These are phyloP conservation scores for Bubo scandiacus DNA, from an alignment of 2,113 vertebrate genomes.

Conservation along the genomic window DNA sequence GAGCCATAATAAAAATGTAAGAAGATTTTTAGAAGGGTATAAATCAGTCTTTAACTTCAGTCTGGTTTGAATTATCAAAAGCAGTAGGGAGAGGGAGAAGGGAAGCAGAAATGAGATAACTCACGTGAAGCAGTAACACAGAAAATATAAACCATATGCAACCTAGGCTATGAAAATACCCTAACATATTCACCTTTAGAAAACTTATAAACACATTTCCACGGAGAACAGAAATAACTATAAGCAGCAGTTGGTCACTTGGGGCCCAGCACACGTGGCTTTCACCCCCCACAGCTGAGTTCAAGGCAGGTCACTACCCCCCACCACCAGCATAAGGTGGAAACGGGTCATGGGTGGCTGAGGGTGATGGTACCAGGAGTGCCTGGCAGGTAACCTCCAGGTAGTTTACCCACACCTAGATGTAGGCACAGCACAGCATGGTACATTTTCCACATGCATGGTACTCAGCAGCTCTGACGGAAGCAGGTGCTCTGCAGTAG, in stretches of 20 bases:
- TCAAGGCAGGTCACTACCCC: neutral
- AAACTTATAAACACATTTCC: neutral
- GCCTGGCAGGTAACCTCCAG: neutral
- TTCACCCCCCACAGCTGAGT: rapidly evolving
- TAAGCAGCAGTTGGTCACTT: neutral
- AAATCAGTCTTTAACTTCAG: conserved; percentile 17
- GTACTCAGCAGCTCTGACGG: neutral
- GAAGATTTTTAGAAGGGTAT: neutral
- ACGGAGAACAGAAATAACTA: neutral
- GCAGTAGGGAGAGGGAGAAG: neutral
- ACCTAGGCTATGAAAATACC: neutral
- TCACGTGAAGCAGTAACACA: neutral
- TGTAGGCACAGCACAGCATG: neutral
- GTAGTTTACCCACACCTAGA: no score
- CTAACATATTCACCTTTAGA: neutral
- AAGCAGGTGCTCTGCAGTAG: rapidly evolving
- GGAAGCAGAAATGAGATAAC: neutral
- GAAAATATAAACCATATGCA: conserved; percentile 38
- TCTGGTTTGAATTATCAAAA: conserved; percentile 42
- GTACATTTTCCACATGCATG: rapidly evolving
- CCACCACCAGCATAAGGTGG: rapidly evolving
- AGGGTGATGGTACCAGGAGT: neutral
- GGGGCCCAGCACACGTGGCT: neutral
- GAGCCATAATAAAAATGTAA: conserved; percentile 6
- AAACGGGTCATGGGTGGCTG: neutral